A percentile compares a stretch with the other conserved stretches of the same genome.
phyloP scores from a whole-genome alignment of 2,797 vertebrate species.

The Micropoecilia bifurca region DNA sequence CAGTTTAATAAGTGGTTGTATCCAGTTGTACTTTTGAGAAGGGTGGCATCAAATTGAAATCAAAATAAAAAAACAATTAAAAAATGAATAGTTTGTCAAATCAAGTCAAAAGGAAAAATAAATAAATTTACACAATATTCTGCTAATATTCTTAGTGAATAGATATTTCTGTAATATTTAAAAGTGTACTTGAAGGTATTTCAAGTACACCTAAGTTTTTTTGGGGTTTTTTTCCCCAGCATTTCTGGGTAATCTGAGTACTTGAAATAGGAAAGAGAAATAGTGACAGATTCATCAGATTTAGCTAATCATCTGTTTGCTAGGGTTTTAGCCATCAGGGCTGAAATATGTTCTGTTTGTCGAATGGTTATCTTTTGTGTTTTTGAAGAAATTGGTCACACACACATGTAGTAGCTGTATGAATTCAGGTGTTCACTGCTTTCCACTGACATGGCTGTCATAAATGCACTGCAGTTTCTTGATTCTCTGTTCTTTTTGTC shows the following conservation, averaged over 20 bases:
- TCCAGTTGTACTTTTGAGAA: no score
- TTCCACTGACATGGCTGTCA: no score
- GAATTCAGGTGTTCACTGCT: no score
- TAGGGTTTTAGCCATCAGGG: not conserved
- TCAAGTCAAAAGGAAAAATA: not conserved
- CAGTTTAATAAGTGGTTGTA: no score
- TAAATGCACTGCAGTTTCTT: no score
- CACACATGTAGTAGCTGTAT: no score
- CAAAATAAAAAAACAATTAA: not conserved
- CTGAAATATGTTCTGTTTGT: not conserved
- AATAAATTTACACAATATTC: not conserved
- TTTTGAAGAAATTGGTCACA: no score
- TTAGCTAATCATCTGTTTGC: not conserved
- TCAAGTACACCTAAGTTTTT: no score
- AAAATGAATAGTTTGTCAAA: no score
- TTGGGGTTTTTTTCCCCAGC: not conserved
- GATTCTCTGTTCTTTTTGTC: no score
- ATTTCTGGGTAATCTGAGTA: not conserved
- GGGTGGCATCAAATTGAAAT: no score
- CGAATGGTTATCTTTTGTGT: no score
- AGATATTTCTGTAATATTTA: not conserved
- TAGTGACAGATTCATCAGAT: not conserved
- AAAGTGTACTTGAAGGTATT: not conserved
- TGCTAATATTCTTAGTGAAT: not conserved
- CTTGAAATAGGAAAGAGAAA: not conserved